Evolutionary conservation across 2,888 invertebrate species (phyloP).

Genomic region (Acronicta leporina): DNA sequence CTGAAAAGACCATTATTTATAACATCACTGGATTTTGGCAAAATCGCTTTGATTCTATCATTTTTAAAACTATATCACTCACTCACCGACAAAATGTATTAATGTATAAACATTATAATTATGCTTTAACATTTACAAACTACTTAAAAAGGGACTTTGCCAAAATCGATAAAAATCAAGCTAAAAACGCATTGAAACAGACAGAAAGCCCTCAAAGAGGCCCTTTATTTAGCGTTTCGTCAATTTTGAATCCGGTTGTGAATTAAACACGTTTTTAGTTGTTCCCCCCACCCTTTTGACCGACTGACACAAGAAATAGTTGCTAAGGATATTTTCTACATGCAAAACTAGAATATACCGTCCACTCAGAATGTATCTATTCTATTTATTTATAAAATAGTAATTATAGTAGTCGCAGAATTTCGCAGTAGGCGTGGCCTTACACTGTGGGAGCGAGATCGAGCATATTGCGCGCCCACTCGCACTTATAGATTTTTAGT

Average conservation of each 20-base stretch:
- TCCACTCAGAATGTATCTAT: constrained; percentile 80
- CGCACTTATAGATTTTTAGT: neutral
- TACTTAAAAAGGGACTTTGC: constrained; percentile 14
- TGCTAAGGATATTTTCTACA: constrained; percentile 81
- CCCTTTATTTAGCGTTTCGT: constrained; percentile 56
- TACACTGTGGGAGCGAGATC: neutral
- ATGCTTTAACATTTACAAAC: too few species aligned
- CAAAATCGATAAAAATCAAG: constrained; percentile 10
- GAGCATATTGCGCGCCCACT: neutral
- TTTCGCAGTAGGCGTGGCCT: neutral
- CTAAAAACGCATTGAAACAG: constrained; percentile 26
- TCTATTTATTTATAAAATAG: constrained; percentile 82
- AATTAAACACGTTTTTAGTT: constrained; percentile 62
- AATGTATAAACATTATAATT: constrained; percentile 5
- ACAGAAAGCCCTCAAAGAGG: constrained; percentile 57
- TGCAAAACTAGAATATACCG: constrained; percentile 73
- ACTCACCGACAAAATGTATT: neutral
- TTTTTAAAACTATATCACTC: neutral
- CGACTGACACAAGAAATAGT: constrained; percentile 77
- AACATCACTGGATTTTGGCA: constrained; percentile 26
- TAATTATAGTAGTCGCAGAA: constrained; percentile 41
- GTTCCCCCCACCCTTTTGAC: constrained; percentile 54
- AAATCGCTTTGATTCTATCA: constrained; percentile 12
- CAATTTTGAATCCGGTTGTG: constrained; percentile 71
- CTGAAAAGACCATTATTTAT: constrained; percentile 15